These are phyloP conservation scores for Microtus oregoni DNA, from an alignment of 2,113 vertebrate genomes.

Conservation along the genomic window DNA sequence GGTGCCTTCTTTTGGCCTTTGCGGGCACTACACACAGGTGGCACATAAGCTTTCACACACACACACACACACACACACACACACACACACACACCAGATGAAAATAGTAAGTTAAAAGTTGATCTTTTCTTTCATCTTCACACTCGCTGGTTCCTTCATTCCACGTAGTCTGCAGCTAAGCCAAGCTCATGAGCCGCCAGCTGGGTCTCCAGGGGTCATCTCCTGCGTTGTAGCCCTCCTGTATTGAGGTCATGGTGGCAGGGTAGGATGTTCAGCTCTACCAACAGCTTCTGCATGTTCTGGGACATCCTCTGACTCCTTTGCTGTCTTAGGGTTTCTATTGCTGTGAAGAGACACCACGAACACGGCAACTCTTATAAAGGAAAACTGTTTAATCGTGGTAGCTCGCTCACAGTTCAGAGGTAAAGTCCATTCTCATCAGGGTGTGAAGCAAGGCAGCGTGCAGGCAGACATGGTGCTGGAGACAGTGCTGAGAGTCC, in stretches of 20 bases:
- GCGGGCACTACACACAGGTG: background rate
- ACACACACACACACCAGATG: background rate
- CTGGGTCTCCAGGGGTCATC: fast-evolving
- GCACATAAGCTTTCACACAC: background rate
- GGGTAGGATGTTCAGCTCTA: background rate
- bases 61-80: background rate
- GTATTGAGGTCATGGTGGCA: background rate
- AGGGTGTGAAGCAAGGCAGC: background rate
- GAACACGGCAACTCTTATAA: background rate
- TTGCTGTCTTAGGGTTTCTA: background rate
- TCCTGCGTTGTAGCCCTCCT: background rate
- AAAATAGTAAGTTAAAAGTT: background rate
- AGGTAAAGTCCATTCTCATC: background rate
- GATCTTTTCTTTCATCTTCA: background rate
- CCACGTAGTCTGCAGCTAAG: background rate
- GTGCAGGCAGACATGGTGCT: background rate
- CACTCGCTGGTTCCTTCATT: background rate
- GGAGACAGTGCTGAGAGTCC: background rate
- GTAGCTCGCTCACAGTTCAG: background rate
- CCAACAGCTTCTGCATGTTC: too few species aligned
- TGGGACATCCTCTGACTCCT: background rate
- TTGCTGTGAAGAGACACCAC: background rate
- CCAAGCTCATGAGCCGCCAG: background rate
- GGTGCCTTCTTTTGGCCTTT: background rate
- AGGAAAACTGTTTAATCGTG: background rate